Base-by-base conservation (phyloP, 2,797 vertebrate species). In the Phataginus tetradactyla region DNA sequence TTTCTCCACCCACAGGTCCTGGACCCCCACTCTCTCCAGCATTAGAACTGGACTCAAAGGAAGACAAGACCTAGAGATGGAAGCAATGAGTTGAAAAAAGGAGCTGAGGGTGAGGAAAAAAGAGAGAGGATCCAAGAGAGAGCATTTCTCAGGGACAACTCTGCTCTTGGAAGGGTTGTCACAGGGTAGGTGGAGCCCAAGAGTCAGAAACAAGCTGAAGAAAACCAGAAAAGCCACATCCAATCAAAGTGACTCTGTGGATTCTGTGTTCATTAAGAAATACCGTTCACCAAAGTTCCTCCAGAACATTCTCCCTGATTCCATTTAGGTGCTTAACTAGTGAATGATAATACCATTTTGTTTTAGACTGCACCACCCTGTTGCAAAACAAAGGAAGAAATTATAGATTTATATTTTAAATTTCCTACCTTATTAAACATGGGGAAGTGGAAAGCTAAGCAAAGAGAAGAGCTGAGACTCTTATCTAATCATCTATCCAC, bases 181-280 rank as follows among this genome's bases (percentile, higher is more conserved):
- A 80, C 37, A 59, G 23, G 12, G 4, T 34, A 17, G 57, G 14
- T 25, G 7, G 1, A 23, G 17, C 4, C 57, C 42, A 12, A 57
- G 32, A 74, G 21, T 74, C 29, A 85, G 21, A 5, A n/a, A 32
- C 7, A 75, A 63, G 7, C 18, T 32, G 10, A 86, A 45, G 18
- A 79, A 79, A 69, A 61, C 4, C 71, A 37, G 45, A 86, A 39
- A 71, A 86, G 20, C 42, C 42, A 75, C 4, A 32, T 32, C 12
- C 53, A 57, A 17, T 64, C 7, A 13, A 20, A 57, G 64, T 45
- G 57, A 49, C 72, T 71, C 64, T 66, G 10, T 66, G 32, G 32
- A 51, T 59, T 84, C n/a, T 83, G 15, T 63, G 27, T 77, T 91
- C 6, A n/a, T 85, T 64, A 91, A 84, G 72, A 88, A 96, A 64